phyloP scores from a whole-genome alignment of 1,140 invertebrate genomes.

The Zaprionus capensis region DNA sequence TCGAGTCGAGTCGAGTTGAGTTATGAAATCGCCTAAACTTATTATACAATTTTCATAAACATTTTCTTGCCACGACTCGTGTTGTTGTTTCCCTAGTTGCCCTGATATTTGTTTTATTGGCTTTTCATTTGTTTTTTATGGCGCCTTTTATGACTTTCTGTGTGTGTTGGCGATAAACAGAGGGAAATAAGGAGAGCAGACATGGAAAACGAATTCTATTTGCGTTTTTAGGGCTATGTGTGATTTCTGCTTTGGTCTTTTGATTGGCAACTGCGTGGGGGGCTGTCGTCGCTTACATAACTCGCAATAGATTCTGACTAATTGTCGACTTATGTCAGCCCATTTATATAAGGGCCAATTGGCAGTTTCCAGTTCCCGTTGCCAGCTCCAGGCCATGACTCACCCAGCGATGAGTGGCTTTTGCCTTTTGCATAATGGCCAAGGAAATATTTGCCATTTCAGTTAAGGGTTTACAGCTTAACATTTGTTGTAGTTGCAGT shows the following conservation, averaged over 20 bases:
- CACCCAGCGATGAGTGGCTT: background rate
- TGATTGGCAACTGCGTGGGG: conserved; percentile 21
- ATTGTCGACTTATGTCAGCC: conserved; percentile 30
- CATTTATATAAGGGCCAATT: conserved; percentile 38
- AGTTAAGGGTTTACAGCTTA: conserved; percentile 46
- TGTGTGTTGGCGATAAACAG: conserved; percentile 51
- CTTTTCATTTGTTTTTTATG: conserved; percentile 61
- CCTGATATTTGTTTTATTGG: conserved; percentile 76
- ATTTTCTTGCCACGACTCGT: conserved; percentile 49
- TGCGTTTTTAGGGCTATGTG: conserved; percentile 4
- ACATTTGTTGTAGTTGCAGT: conserved; percentile 23
- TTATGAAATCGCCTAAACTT: conserved; percentile 53
- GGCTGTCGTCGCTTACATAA: conserved; percentile 12
- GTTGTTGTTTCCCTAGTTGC: conserved; percentile 44
- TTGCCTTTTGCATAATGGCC: conserved; percentile 34
- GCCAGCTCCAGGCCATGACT: conserved; percentile 16
- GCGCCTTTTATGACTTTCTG: conserved; percentile 56
- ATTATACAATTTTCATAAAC: conserved; percentile 53
- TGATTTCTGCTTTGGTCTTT: conserved; percentile 1
- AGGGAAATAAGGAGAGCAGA: conserved; percentile 34
- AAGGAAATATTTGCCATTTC: conserved; percentile 51
- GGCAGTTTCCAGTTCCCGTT: conserved; percentile 1
- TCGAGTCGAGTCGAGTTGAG: conserved; percentile 14
- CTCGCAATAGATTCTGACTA: conserved; percentile 40
- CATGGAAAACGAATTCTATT: conserved; percentile 31